These are phyloP conservation scores for Micoletzkya japonica DNA, from an alignment of 2,888 invertebrate genomes.

Conservation along the genomic window DNA sequence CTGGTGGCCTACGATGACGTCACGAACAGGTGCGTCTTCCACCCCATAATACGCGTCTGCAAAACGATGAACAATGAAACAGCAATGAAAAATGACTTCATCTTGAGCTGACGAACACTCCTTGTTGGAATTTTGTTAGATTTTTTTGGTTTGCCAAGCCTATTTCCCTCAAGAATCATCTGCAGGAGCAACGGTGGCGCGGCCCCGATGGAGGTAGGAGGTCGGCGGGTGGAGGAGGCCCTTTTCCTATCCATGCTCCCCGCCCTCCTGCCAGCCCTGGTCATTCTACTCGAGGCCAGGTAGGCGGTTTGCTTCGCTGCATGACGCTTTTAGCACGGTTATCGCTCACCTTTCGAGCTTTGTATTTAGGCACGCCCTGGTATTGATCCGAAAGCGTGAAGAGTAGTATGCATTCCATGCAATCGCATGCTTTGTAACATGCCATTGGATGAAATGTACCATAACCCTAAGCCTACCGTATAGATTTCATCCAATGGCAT, in stretches of 20 bases:
- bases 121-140: neutral
- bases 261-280: constrained; percentile 18
- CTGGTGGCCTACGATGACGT: constrained; percentile 17
- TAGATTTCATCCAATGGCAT: no score
- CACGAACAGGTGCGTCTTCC: neutral
- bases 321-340: neutral
- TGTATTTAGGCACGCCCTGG: neutral
- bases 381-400: neutral
- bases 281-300: constrained; percentile 31
- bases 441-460: no score
- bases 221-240: no score
- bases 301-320: neutral
- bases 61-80: no score
- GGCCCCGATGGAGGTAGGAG: no score
- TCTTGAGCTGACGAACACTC: no score
- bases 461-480: no score
- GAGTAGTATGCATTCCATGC: neutral
- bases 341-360: neutral
- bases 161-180: no score
- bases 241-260: constrained; percentile 16
- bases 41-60: no score
- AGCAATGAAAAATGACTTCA: no score
- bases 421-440: constrained; percentile 5
- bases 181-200: no score
- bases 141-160: neutral